Base-by-base conservation (phyloP, 2,113 vertebrate genomes). In the Pagrus major region DNA sequence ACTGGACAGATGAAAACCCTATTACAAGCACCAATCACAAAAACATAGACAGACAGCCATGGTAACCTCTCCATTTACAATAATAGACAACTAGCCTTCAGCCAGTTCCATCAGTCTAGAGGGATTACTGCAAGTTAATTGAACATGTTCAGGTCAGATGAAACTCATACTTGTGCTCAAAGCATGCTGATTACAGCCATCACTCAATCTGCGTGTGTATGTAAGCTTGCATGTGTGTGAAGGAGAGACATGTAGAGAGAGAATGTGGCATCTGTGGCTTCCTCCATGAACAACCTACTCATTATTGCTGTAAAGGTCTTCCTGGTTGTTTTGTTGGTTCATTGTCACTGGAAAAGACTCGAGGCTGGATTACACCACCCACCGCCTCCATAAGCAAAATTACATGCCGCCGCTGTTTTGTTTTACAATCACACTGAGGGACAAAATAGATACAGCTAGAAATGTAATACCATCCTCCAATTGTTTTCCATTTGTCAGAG, bases 261-360 rank as follows among this genome's bases (percentile, higher is more conserved):
- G 8, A n/a, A 51, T 42, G 41, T n/a, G 73, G 59, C 54, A 67
- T 71, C 12, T 67, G 37, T 25, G 51, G 29, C 29, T 25, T 77
- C 71, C 37, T 74, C 15, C 47, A 49, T 73, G 27, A 83, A 74
- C 65, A 74, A 39, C 77, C 69, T 69, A 46, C 81, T 85, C 73
- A 81, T 89, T 86, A 85, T 63, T 83, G 66, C 71, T 67, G 16
- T 60, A 76, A 85, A 86, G 73, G 81, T 88, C 79, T 74, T 75
- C 72, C 35, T 77, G 52, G 54, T 66, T 83, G 74, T 84, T 79
- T 61, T 74, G 70, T 63, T 71, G 63, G 39, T 83, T 79, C 66
- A 78, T 37, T 88, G 81, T 81, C 42, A 80, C 41, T 51, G 67
- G 27, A 80, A 76, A 35, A 47, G 78, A 73, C 71, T 68, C 61